phyloP scores from a whole-genome alignment of 2,888 invertebrate species.

The Lamellibrachia satsuma region DNA sequence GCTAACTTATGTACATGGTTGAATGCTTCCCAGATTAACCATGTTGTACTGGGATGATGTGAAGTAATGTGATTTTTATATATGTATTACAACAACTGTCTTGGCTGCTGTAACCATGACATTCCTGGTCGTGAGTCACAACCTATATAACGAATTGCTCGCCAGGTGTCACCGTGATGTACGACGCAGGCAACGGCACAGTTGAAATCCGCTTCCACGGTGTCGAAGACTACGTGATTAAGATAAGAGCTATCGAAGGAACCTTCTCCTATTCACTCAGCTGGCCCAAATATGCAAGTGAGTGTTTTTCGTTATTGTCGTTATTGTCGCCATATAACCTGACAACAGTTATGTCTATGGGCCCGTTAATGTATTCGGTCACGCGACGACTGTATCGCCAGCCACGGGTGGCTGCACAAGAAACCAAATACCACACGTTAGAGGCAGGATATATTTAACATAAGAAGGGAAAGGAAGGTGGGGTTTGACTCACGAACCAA shows the following conservation, averaged over 20 bases:
- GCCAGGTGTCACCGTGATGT: background rate
- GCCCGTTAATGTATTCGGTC: too few species aligned
- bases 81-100: too few species aligned
- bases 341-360: too few species aligned
- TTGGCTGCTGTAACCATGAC: background rate
- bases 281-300: constrained; percentile 5
- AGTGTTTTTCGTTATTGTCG: background rate
- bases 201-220: background rate
- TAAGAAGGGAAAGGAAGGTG: too few species aligned
- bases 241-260: background rate
- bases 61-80: too few species aligned
- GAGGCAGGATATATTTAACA: too few species aligned
- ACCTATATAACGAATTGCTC: background rate
- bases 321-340: background rate
- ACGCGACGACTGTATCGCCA: background rate
- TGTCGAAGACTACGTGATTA: background rate
- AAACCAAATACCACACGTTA: background rate
- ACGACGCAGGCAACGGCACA: background rate
- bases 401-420: background rate
- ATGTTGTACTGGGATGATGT: too few species aligned
- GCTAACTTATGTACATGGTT: too few species aligned
- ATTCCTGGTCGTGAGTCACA: background rate
- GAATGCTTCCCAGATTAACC: too few species aligned
- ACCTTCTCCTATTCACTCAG: background rate
- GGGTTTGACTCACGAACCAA: too few species aligned